Conservation (phyloP, 2,797 vertebrate species). For the Oryzias dopingdopingensis region DNA sequence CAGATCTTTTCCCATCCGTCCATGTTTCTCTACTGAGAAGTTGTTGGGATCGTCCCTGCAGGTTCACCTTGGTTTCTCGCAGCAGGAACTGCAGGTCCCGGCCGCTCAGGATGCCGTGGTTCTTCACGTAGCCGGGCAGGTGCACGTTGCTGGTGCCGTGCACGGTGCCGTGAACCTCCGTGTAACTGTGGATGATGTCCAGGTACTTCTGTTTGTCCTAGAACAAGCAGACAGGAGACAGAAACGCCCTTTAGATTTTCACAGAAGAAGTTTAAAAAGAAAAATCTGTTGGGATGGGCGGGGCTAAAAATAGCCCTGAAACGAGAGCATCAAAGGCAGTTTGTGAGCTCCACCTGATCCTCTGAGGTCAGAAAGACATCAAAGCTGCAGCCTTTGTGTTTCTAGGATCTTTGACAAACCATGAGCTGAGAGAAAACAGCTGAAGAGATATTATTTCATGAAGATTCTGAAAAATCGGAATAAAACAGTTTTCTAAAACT, state of each 20-base stretch:
- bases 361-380: too few relatives aligned
- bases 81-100: slow-evolving; percentile 95
- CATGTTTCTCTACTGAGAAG: too few relatives aligned
- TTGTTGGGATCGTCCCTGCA: not conserved
- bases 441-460: too few relatives aligned
- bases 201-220: slow-evolving; percentile 95
- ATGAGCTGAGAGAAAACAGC: too few relatives aligned
- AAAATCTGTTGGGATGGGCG: not conserved
- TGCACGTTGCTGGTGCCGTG: slow-evolving; percentile 92
- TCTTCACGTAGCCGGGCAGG: slow-evolving; percentile 92
- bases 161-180: slow-evolving; percentile 95
- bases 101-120: slow-evolving; percentile 97
- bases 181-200: slow-evolving; percentile 94
- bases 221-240: not conserved
- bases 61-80: slow-evolving; percentile 90
- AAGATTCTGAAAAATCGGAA: too few relatives aligned
- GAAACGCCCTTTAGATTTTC: too few relatives aligned
- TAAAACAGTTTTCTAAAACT: too few relatives aligned
- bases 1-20: too few relatives aligned
- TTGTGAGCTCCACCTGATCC: too few relatives aligned
- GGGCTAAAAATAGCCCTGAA: too few relatives aligned
- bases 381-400: too few relatives aligned
- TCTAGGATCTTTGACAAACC: slow-evolving; percentile 7
- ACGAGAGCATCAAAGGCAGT: too few relatives aligned
- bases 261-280: not conserved